phyloP scores from a whole-genome alignment of 2,113 vertebrate species.

The Rhinopomastus cyanomelas region DNA sequence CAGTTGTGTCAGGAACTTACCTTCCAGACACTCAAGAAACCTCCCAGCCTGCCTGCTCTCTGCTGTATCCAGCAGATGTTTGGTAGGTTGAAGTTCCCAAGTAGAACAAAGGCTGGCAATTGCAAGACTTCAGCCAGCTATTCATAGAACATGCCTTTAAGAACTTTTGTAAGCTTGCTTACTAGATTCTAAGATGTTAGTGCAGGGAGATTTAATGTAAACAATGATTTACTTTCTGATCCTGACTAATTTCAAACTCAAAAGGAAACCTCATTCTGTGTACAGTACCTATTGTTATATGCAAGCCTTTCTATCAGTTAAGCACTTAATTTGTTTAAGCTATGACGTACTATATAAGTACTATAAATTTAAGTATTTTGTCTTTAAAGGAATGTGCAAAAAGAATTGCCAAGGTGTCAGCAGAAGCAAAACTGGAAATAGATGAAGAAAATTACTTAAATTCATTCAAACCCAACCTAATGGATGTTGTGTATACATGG shows the following conservation, averaged over 20 bases:
- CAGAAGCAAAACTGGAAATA: constrained; percentile 95
- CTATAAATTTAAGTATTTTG: neutral
- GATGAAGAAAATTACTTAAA: constrained; percentile 92
- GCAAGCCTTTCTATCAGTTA: neutral
- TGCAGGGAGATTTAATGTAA: neutral
- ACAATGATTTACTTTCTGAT: neutral
- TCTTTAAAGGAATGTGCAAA: constrained; percentile 93
- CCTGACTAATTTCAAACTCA: neutral
- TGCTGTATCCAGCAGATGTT: no score
- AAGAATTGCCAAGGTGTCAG: constrained; percentile 95
- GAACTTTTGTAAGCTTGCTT: neutral
- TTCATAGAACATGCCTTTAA: neutral
- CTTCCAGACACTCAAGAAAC: no score
- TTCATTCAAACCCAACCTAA: constrained; percentile 93
- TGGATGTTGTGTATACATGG: constrained; percentile 98
- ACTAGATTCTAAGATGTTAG: neutral
- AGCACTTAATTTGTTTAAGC: neutral
- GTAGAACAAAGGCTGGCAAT: no score
- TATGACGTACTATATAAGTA: no score
- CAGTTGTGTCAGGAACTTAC: no score
- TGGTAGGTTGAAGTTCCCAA: no score
- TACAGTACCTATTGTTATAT: neutral
- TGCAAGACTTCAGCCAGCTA: no score
- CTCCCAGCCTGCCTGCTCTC: no score
- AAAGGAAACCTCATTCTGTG: neutral